Evolutionary conservation across 2,113 vertebrate species (phyloP).

Genomic region (Oxyura jamaicensis): DNA sequence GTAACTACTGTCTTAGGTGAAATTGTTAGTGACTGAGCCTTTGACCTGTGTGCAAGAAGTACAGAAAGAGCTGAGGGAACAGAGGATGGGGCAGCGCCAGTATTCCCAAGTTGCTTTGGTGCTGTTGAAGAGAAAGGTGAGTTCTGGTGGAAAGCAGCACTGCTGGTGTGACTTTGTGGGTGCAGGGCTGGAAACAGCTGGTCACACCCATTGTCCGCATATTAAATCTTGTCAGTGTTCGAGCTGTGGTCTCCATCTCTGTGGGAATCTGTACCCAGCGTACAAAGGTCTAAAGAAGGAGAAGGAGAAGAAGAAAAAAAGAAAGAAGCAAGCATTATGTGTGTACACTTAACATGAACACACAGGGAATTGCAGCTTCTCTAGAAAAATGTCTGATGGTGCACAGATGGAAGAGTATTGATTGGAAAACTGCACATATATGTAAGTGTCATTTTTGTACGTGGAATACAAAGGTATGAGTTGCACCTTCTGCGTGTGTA

Average conservation of each 20-base stretch:
- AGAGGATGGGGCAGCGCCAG: neutral
- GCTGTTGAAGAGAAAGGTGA: neutral
- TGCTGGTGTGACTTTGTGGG: neutral
- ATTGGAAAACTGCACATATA: fast-evolving
- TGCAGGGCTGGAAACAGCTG: neutral
- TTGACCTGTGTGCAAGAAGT: neutral
- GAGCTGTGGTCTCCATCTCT: neutral
- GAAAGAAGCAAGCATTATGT: neutral
- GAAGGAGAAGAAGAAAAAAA: neutral
- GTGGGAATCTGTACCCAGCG: neutral
- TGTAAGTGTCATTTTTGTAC: neutral
- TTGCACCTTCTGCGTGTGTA: fast-evolving
- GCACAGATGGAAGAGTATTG: neutral
- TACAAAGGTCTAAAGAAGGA: neutral
- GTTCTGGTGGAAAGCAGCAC: neutral
- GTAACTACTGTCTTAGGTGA: neutral
- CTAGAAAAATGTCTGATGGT: neutral
- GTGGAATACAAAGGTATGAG: fast-evolving
- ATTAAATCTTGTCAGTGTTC: neutral
- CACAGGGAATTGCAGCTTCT: neutral
- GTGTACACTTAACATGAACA: neutral
- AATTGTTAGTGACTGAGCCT: neutral
- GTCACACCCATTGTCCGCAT: neutral
- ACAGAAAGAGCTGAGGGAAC: neutral
- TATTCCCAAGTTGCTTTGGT: neutral